A percentile compares a stretch with the other conserved stretches of the same genome.
Evolutionary conservation across 1,140 invertebrate genomes (phyloP).

Genomic region (Eufriesea mexicana): DNA sequence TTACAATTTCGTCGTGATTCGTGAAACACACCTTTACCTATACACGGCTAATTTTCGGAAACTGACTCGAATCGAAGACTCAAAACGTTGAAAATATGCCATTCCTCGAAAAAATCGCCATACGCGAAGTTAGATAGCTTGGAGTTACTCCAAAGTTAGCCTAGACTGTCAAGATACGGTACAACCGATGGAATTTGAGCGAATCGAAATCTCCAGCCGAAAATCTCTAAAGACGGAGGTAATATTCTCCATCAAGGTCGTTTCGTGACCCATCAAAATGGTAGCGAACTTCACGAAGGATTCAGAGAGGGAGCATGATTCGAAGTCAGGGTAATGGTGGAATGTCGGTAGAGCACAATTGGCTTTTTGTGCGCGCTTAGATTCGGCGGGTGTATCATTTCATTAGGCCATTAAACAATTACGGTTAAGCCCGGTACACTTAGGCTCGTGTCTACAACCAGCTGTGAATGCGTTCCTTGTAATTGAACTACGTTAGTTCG

Average conservation of each 20-base stretch:
- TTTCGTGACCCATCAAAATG: background rate
- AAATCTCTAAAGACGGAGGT: too few species aligned
- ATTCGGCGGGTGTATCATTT: conserved; percentile 77
- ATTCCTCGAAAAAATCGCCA: too few species aligned
- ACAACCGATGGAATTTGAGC: background rate
- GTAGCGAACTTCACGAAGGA: background rate
- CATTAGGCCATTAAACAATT: conserved; percentile 80
- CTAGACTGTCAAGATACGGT: background rate
- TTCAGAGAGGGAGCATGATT: conserved; percentile 12
- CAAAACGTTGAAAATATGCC: too few species aligned
- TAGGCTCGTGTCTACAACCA: conserved; percentile 69
- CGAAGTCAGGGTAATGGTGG: conserved; percentile 57
- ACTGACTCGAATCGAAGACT: too few species aligned
- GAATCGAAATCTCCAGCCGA: background rate
- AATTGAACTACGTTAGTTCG: conserved; percentile 59
- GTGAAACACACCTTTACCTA: too few species aligned
- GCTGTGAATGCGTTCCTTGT: conserved; percentile 71
- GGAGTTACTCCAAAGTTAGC: too few species aligned
- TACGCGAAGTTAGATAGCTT: too few species aligned
- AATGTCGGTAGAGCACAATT: conserved; percentile 70
- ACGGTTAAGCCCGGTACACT: conserved; percentile 65
- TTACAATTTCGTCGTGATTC: background rate
- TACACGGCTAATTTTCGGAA: too few species aligned
- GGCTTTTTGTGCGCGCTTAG: conserved; percentile 74
- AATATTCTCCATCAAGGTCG: background rate